A percentile compares a stretch with the other conserved stretches of the same genome.
Evolutionary conservation across 2,888 invertebrate genomes (phyloP).

Genomic region (Eupeodes latifasciatus): DNA sequence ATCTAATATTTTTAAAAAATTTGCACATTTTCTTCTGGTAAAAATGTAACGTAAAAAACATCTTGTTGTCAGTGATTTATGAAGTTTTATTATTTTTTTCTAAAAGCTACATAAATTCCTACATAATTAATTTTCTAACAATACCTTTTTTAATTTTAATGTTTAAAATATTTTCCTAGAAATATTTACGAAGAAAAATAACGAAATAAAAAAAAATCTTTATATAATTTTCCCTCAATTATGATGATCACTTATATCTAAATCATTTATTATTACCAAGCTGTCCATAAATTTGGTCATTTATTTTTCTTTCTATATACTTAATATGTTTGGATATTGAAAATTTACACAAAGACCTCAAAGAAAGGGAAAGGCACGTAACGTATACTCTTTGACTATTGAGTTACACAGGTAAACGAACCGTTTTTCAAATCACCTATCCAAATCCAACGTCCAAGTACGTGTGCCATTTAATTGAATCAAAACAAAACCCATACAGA

Average conservation of each 20-base stretch:
- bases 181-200: neutral
- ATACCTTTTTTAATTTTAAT: neutral
- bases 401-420: conserved; percentile 52
- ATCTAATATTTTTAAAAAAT: no score
- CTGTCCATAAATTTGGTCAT: conserved; percentile 59
- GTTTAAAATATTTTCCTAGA: conserved; percentile 5
- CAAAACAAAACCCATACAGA: conserved; percentile 67
- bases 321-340: neutral
- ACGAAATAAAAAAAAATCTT: neutral
- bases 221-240: conserved; percentile 43
- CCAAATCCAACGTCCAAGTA: conserved; percentile 41
- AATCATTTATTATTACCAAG: conserved; percentile 67
- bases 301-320: conserved; percentile 38
- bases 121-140: no score
- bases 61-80: no score
- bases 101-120: no score
- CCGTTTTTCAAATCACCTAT: conserved; percentile 48
- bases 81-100: no score
- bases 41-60: no score
- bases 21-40: no score
- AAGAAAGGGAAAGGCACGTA: conserved; percentile 75
- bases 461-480: conserved; percentile 70
- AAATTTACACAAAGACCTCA: conserved; percentile 47
- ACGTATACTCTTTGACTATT: conserved; percentile 24
- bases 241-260: conserved; percentile 53